Evolutionary conservation across 2,797 vertebrate genomes (phyloP).

Genomic region (Hylomyscus alleni): DNA sequence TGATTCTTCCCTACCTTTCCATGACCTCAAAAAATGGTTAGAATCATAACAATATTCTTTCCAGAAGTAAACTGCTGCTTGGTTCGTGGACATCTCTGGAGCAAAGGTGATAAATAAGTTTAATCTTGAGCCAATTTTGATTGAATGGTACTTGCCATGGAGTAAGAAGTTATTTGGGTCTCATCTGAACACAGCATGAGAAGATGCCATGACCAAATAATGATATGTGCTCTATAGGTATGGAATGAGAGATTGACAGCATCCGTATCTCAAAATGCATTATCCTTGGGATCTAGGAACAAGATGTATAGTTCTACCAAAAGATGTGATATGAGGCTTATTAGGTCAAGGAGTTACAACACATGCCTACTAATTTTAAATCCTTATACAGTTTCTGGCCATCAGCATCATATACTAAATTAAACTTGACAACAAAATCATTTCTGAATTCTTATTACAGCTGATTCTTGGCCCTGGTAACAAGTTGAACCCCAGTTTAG

Average conservation of each 20-base stretch:
- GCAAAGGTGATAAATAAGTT: slow-evolving; percentile 76
- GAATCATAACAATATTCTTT: slow-evolving; percentile 69
- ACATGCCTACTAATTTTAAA: slow-evolving; percentile 5
- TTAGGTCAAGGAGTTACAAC: slow-evolving; percentile 12
- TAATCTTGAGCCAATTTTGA: slow-evolving; percentile 76
- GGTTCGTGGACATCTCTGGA: slow-evolving; percentile 56
- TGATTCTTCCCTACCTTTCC: slow-evolving; percentile 66
- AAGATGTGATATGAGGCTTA: slow-evolving; percentile 32
- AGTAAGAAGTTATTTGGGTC: slow-evolving; percentile 48
- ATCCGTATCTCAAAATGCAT: slow-evolving; percentile 18
- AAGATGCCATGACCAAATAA: slow-evolving; percentile 27
- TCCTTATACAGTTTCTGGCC: slow-evolving; percentile 39
- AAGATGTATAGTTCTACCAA: not conserved
- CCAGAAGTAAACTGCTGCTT: slow-evolving; percentile 61
- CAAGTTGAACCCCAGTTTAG: slow-evolving; percentile 9
- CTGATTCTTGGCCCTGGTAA: slow-evolving; percentile 9
- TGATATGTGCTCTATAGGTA: slow-evolving; percentile 31
- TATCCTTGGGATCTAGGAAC: not conserved
- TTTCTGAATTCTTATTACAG: slow-evolving; percentile 52
- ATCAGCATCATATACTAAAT: not conserved
- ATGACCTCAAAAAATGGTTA: slow-evolving; percentile 67
- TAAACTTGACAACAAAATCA: slow-evolving; percentile 1
- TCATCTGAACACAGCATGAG: slow-evolving; percentile 66
- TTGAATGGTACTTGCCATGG: slow-evolving; percentile 39
- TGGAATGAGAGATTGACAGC: slow-evolving; percentile 3